Evolutionary conservation across 1,140 invertebrate genomes (phyloP).

Genomic region (Proctacanthus coquilletti): DNA sequence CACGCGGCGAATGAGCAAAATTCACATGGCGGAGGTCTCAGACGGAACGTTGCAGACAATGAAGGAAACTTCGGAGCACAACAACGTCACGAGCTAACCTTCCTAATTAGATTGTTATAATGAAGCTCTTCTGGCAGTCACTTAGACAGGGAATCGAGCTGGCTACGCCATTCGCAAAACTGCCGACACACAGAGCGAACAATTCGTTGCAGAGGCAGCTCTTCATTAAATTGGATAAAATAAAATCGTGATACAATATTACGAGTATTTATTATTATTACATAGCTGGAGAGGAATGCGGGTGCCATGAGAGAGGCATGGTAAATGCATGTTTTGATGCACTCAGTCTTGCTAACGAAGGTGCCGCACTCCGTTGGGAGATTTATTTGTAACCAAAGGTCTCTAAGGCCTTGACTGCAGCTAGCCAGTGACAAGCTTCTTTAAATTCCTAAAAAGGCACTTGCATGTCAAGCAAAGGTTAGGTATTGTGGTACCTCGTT

Average conservation of each 20-base stretch:
- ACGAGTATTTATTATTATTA: background rate
- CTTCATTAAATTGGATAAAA: slow-evolving; percentile 1
- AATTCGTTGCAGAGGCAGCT: background rate
- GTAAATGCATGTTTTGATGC: too few relatives aligned
- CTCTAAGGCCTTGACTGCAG: too few relatives aligned
- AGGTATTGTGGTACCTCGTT: too few relatives aligned
- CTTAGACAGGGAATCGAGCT: background rate
- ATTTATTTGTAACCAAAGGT: too few relatives aligned
- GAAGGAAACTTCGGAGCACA: background rate
- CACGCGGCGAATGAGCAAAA: background rate
- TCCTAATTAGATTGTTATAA: slow-evolving; percentile 1
- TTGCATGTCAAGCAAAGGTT: too few relatives aligned
- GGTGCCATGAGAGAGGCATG: too few relatives aligned
- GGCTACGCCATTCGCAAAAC: too few relatives aligned
- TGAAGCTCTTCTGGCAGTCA: background rate
- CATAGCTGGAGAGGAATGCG: too few relatives aligned
- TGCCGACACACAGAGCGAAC: background rate
- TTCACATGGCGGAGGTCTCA: background rate
- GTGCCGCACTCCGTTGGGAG: too few relatives aligned
- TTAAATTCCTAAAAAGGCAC: too few relatives aligned
- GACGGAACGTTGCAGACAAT: background rate
- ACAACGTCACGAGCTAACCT: slow-evolving; percentile 1
- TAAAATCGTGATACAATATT: slow-evolving; percentile 1
- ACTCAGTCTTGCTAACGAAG: too few relatives aligned
- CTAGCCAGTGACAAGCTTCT: too few relatives aligned